Evolutionary conservation across 2,113 vertebrate genomes (phyloP), one percentile per base, ranked within the genome.

Genomic region (Talpa occidentalis): DNA sequence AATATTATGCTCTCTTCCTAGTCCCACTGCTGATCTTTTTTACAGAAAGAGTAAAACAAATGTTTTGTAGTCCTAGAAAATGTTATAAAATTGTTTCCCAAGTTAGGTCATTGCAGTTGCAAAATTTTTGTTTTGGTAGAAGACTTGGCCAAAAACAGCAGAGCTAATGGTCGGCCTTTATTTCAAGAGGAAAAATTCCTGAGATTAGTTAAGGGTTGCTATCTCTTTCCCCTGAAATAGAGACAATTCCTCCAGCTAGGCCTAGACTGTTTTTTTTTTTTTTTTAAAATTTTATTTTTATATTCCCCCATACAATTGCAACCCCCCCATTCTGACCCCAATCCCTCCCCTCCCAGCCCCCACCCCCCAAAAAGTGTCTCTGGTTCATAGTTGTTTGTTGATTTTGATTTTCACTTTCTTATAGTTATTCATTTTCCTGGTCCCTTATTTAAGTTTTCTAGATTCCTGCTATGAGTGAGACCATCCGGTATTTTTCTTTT

Each of bases 11-110:
- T 85, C 9, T 88, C 28, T 40, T 74, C 77, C 72, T 26, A 66
- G 66, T 64, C 67, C 74, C 56, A 47, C 76, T 70, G 74, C 74
- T 69, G 42, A 35, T 79, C 56, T 85, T 90, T n/a, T n/a, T n/a
- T n/a, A n/a, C 76, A 84, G 74, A 72, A 95, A 91, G 81, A 93
- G 73, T 82, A 90, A 95, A 94, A 73, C 90, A 88, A 96, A 90
- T 94, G 93, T 92, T 93, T 94, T 96, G 85, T 96, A 88, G 90
- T 89, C 88, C 69, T 92, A 84, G 56, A 90, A 96, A 93, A 97
- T 96, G 88, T 76, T 96, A 72, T 91, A 95, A 96, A 94, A 90
- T 94, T 91, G 73, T 88, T 97, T 97, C 88, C 92, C 84, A 96
- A 96, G 94, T 92, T 97, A 96, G 93, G 92, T 95, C 93, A 97